Conservation (phyloP, 2,113 vertebrate genomes). For the Varanus salvator region DNA sequence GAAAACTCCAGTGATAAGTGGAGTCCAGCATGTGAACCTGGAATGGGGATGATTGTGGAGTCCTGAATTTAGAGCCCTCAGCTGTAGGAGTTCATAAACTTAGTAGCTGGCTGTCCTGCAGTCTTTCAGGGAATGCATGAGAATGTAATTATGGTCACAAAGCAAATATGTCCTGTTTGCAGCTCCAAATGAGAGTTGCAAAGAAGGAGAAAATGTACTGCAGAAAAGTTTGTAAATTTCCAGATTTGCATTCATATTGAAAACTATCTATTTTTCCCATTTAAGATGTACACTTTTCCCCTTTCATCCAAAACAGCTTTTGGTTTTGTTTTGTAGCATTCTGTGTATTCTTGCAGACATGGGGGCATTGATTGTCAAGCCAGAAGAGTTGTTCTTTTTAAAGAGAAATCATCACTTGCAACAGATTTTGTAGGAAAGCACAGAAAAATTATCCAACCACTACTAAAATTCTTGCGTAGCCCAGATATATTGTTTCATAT, state of each 20-base stretch:
- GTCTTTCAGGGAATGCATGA: constrained; percentile 3
- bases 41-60: background rate
- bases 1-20: background rate
- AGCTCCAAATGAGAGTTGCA: too few relatives aligned
- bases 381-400: constrained; percentile 42
- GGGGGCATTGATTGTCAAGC: constrained; percentile 47
- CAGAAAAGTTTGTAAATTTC: too few relatives aligned
- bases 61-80: constrained; percentile 18
- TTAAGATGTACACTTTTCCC: too few relatives aligned
- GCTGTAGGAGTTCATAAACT: background rate
- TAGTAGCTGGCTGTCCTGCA: constrained; percentile 23
- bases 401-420: constrained; percentile 43
- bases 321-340: constrained; percentile 33
- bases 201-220: too few relatives aligned
- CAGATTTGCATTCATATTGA: too few relatives aligned
- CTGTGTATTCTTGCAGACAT: constrained; percentile 42
- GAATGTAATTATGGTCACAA: too few relatives aligned
- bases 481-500: constrained; percentile 22
- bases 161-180: too few relatives aligned
- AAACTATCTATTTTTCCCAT: too few relatives aligned
- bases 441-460: constrained; percentile 28
- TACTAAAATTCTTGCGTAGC: constrained; percentile 7
- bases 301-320: too few relatives aligned
- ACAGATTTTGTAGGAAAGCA: constrained; percentile 33
- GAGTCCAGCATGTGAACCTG: background rate